Evolutionary conservation across 2,113 vertebrate species (phyloP), one percentile per base, ranked within the genome.

Genomic region (Microtus richardsoni): DNA sequence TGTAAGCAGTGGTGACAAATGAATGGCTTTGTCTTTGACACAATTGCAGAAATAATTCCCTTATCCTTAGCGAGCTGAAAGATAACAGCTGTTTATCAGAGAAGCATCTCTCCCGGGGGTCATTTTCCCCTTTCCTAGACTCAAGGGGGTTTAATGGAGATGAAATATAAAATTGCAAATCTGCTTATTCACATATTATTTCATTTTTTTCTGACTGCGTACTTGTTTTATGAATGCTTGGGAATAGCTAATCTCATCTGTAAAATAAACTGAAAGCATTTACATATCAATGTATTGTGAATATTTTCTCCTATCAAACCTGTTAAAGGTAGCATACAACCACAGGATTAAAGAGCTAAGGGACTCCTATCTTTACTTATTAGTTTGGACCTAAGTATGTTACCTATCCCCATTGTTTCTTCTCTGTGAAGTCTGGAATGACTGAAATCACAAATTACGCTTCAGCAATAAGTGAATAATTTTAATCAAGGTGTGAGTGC

Each of bases 21-120:
- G 47, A 80, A 68, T 7, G 33, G 13, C 19, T 87, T 96, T 92
- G 70, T 91, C 74, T 83, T 79, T 49, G 39, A 92, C 91, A 92
- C 91, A 85, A 68, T 79, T 90, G 93, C 28, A 75, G 91, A 91
- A 91, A 52, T 83, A 13, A 79, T 79, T 93, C 28, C 44, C 14
- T 84, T 83, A 79, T 41, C 54, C 54, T 77, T 78, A 66, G 39
- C 30, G 78, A 91, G 86, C 8, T 94, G 80, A 90, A 94, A 93
- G 44, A 73, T 17, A 71, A 92, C 21, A 78, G 68, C 83, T 49
- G 36, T 85, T 85, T 13, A 60, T 94, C 92, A 90, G 68, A 64
- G 62, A 73, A 79, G 17, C 73, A 64, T 79, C 77, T 71, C 64
- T 85, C 64, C 54, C 9, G 24, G 60, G 77, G n/a, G 39, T 54